Evolutionary conservation across 2,113 vertebrate species (phyloP), one percentile per base, ranked within the genome.

Genomic region (Toxostoma redivivum): DNA sequence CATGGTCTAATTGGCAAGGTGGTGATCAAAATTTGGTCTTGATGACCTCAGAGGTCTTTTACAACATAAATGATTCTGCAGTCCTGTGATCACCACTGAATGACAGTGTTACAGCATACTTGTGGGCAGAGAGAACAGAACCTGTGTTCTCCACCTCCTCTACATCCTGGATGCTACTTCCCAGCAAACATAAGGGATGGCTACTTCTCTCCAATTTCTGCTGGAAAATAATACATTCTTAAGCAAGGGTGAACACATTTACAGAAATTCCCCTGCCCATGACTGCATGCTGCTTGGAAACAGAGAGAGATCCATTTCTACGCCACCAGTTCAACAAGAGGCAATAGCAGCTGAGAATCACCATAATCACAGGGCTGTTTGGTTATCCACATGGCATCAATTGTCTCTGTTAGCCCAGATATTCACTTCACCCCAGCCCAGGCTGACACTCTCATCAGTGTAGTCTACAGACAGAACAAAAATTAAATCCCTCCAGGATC

Each of bases 401-500:
- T 22, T 78, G 60, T 66, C 81, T 87, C 53, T 81, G 54, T 57
- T 62, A 88, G 65, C 61, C 56, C 57, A 90, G 66, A 66, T 56
- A 92, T 3, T 71, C 58, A 2, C 76, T 85, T 82, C 78, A 62
- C 22, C 30, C 31, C 71, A 54, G 71, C 64, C 66, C 81, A 73
- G 35, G 48, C 47, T 94, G 93, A 90, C 85, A 90, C 4, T 79
- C 74, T 88, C 10, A 0, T 93, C 92, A 88, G 21, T 10, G 22
- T 31, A 94, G 44, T n/a, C 85, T 88, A 80, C 57, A 92, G 79
- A 83, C 22, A 74, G 92, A 96, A 86, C 51, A 83, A 92, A 92
- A 91, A 93, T 62, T 78, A 78, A 90, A 94, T 88, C 94, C 88
- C 93, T 74, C 48, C 5, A 24, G 85, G 80, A 83, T 80, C 69